A percentile compares a stretch with the other conserved stretches of the same genome.
Evolutionary conservation across 2,888 invertebrate species (phyloP).

Genomic region (Orthosia gracilis): DNA sequence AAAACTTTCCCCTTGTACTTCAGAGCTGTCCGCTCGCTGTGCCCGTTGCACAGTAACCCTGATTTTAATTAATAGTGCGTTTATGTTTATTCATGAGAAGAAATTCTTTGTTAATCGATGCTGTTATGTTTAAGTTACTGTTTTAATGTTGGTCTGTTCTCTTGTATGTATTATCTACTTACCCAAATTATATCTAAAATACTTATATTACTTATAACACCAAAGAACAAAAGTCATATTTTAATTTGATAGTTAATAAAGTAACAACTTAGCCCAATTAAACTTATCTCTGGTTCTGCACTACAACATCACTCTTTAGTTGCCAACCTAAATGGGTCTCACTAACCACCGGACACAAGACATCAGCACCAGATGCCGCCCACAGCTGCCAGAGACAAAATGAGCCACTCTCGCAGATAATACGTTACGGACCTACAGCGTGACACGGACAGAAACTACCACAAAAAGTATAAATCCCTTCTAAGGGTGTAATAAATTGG

Average conservation of each 20-base stretch:
- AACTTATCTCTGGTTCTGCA: slow-evolving; percentile 1
- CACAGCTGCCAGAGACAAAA: slow-evolving; percentile 60
- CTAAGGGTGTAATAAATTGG: slow-evolving; percentile 85
- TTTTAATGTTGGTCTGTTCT: not conserved
- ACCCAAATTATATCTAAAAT: too few species aligned
- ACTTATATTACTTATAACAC: too few species aligned
- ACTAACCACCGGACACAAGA: slow-evolving; percentile 47
- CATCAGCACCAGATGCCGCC: slow-evolving; percentile 57
- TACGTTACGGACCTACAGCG: slow-evolving; percentile 55
- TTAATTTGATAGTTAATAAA: not conserved
- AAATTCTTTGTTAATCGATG: not conserved
- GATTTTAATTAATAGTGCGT: slow-evolving; percentile 42
- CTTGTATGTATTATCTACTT: not conserved
- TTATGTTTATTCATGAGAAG: slow-evolving; percentile 16
- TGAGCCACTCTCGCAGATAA: slow-evolving; percentile 60
- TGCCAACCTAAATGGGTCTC: slow-evolving; percentile 25
- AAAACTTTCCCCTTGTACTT: slow-evolving; percentile 64
- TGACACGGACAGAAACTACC: slow-evolving; percentile 74
- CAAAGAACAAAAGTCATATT: not conserved
- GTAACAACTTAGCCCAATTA: slow-evolving; percentile 2
- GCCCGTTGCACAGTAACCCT: slow-evolving; percentile 40
- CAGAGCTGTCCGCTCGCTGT: slow-evolving; percentile 44
- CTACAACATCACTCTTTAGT: slow-evolving; percentile 47
- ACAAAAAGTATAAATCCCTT: slow-evolving; percentile 84
- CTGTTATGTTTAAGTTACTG: not conserved